These are phyloP conservation scores for Natator depressus DNA, from an alignment of 2,113 vertebrate species.

Conservation along the genomic window DNA sequence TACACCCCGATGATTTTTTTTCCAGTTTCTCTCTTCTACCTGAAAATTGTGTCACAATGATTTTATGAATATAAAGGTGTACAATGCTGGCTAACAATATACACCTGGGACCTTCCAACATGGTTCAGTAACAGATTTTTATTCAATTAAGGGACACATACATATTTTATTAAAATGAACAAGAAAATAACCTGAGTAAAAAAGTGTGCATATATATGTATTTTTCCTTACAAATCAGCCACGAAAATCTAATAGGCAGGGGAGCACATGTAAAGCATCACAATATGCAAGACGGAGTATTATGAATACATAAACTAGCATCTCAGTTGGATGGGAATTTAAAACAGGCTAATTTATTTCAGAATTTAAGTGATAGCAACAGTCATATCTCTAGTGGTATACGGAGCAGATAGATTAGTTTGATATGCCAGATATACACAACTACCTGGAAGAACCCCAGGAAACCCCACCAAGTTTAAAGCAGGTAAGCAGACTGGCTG, in stretches of 20 bases:
- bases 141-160: background rate
- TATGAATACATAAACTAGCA: background rate
- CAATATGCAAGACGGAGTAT: background rate
- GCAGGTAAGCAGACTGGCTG: background rate
- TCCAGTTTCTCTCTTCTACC: background rate
- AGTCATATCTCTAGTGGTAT: background rate
- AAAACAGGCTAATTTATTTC: background rate
- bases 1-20: background rate
- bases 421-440: background rate
- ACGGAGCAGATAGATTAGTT: background rate
- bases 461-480: background rate
- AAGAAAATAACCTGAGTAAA: background rate
- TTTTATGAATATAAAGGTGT: background rate
- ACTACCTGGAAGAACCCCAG: background rate
- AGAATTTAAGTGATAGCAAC: slow-evolving; percentile 23
- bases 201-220: background rate
- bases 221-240: background rate
- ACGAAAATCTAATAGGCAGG: background rate
- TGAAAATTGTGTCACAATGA: background rate
- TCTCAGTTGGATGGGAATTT: background rate
- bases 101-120: background rate
- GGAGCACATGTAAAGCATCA: background rate
- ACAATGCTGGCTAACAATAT: background rate
- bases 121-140: background rate
- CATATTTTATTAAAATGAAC: background rate